Base-by-base conservation (phyloP, 2,888 invertebrate species). In the Maniola hyperantus region DNA sequence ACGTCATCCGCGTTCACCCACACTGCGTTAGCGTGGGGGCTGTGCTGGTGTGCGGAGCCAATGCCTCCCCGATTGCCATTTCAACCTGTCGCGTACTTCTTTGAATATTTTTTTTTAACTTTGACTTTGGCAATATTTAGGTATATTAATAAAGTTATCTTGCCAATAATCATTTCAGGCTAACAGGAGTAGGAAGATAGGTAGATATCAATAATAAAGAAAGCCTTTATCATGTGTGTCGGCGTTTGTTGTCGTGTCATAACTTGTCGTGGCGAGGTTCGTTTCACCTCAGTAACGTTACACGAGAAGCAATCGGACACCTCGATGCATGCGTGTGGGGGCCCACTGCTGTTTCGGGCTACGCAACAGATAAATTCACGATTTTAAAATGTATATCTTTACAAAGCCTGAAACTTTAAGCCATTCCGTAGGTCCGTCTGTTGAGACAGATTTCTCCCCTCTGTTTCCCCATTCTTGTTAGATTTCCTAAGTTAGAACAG, bases 211-310 rank as follows among this genome's bases (percentile, higher is more conserved):
- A 81, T 82, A 85, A 80, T 80, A 82, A 84, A 83, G 77, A 76
- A 79, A 82, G 76, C 69, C 73, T 79, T 79, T 82, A 81, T 81
- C 76, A 77, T 70, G 75, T 78, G 80, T 82, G 82, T 81, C 82
- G 83, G 83, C 84, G 80, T 85, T 84, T 86, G 86, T 84, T 85
- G 83, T 84, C 85, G 79, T 88, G 90, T 89, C 88, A 88, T 86
- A 88, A 88, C 84, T 85, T 83, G 88, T 85, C 83, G 79, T 74
- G 76, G 76, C 79, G 81, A 79, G 84, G 82, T 81, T 81, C 77
- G 83, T 81, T 84, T 82, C 84, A 81, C 81, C 81, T 74, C 77
- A 79, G 83, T 83, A 82, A 86, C 79, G 81, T 77, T 78, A 82
- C 79, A 79, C 80, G 84, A 84, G 81, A 81, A 79, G 89, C 79